Conservation (phyloP, 2,888 invertebrate species). For the Timema podura region DNA sequence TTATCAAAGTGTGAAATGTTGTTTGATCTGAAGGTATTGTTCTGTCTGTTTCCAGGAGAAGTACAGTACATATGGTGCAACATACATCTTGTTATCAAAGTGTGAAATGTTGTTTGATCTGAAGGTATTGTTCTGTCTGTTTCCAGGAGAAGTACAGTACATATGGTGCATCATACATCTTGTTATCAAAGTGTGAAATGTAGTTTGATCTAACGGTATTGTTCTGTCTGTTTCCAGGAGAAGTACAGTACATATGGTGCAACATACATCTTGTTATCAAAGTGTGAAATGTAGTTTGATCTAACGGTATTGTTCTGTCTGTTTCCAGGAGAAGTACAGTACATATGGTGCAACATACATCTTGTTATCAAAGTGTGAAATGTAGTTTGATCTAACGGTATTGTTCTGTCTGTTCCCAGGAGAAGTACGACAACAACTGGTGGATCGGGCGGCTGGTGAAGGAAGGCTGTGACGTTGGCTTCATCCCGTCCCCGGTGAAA, state of each 20-base stretch:
- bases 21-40: background rate
- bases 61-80: background rate
- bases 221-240: no score
- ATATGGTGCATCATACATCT: no score
- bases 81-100: background rate
- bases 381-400: slow-evolving; percentile 97
- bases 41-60: background rate
- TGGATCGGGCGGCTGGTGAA: slow-evolving; percentile 99
- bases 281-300: no score
- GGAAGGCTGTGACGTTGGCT: slow-evolving; percentile 97
- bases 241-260: no score
- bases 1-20: no score
- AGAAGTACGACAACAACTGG: slow-evolving; percentile 99
- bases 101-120: background rate
- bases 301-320: background rate
- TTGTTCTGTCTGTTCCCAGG: slow-evolving; percentile 95
- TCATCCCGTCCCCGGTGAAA: slow-evolving; percentile 99
- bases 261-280: no score
- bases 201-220: no score
- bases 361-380: slow-evolving; percentile 99
- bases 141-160: no score
- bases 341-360: slow-evolving; percentile 60
- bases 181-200: no score
- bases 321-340: slow-evolving; percentile 95
- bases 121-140: no score